Base-by-base conservation (phyloP, 2,113 vertebrate genomes). In the Sceloporus tristichus region DNA sequence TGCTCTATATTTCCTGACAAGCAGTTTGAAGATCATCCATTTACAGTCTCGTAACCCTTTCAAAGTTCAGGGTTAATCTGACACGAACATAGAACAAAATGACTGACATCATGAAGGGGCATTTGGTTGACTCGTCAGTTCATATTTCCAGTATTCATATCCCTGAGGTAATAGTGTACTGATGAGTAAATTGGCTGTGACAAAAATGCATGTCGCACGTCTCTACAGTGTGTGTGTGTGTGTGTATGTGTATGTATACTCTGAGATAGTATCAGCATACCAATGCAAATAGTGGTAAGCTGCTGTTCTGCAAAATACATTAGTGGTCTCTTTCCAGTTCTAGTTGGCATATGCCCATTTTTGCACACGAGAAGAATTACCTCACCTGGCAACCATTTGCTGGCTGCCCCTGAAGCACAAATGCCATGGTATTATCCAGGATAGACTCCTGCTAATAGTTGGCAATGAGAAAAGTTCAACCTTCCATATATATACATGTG, bases 1-100 rank as follows among this genome's bases (percentile, higher is more conserved):
- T 79, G 65, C 65, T 68, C 59, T 48, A 21, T 66, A 27, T 78
- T 78, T 85, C 59, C 75, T 78, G 84, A 85, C 84, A 86, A 86
- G 42, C 76, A 25, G 42, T 40, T 56, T 38, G 85, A 79, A 86
- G 76, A 86, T 25, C 85, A 79, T 66, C 76, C 65, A 70, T 56
- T 68, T 76, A 78, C 29, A 79, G n/a, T 79, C 77, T 48, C 42
- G 34, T 79, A 79, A 79, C 65, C 48, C 40, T 54, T 66, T 86
- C 48, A 54, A 79, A 79, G 29, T 56, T 79, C 76, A 86, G 85
- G 48, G n/a, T 34, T 68, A 79, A 79, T 86, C 85, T 79, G 76
- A 79, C 76, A 79, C 42, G 10, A 86, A 40, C 76, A 70, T 78
- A 68, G 40, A 78, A 66, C 10, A 70, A 79, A 70, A 42, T 68